Conservation (phyloP, 2,113 vertebrate species). For the Neolamprologus kungweensis region DNA sequence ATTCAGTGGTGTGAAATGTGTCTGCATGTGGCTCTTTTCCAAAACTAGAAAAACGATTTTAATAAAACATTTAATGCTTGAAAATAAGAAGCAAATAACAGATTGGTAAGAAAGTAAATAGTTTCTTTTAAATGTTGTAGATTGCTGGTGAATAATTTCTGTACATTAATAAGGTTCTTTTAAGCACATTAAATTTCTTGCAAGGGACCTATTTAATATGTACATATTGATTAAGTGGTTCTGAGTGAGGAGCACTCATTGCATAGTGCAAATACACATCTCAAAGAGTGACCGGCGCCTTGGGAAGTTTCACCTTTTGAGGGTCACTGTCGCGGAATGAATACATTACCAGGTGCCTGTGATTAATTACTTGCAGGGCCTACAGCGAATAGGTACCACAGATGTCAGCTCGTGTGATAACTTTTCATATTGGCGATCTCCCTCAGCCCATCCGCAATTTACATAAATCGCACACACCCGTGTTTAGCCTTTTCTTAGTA, state of each 20-base stretch:
- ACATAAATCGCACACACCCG: background rate
- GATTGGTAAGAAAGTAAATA: background rate
- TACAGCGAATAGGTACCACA: constrained; percentile 31
- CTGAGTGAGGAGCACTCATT: constrained; percentile 3
- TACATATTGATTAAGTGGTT: constrained; percentile 35
- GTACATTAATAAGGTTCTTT: background rate
- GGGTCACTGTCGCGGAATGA: constrained; percentile 40
- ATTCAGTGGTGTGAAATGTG: background rate
- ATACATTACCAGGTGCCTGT: constrained; percentile 23
- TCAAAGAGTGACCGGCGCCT: constrained; percentile 15
- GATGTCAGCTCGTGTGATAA: constrained; percentile 46
- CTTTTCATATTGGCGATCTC: constrained; percentile 43
- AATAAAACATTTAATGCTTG: background rate
- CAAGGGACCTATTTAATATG: constrained; percentile 18
- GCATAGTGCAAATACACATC: background rate
- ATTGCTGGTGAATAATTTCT: background rate
- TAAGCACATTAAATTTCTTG: background rate
- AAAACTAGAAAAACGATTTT: background rate
- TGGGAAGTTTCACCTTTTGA: constrained; percentile 41
- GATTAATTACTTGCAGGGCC: constrained; percentile 56
- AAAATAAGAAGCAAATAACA: background rate
- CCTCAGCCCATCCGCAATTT: constrained; percentile 13
- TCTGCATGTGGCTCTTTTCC: background rate
- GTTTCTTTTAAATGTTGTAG: background rate
- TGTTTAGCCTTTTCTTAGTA: constrained; percentile 9